These are phyloP conservation scores for Sarcophilus harrisii DNA, from an alignment of 2,797 vertebrate species.

Conservation along the genomic window DNA sequence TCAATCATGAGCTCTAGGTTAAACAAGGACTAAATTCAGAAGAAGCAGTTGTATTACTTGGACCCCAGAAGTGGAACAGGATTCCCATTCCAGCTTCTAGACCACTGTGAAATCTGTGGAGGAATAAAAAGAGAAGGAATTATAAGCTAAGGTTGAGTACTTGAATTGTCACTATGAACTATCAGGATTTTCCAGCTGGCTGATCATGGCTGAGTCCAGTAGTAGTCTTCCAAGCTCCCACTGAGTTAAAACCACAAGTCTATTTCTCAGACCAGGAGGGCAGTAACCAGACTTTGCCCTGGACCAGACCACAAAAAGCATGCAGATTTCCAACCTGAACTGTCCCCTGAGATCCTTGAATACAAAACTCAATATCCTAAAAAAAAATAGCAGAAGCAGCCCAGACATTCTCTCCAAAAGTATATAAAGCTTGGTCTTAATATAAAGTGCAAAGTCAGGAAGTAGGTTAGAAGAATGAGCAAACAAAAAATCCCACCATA, in stretches of 20 bases:
- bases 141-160: background rate
- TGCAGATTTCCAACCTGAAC: background rate
- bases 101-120: background rate
- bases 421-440: background rate
- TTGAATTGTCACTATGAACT: background rate
- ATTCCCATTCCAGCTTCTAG: background rate
- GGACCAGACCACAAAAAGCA: background rate
- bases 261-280: background rate
- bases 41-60: background rate
- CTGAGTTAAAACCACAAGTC: background rate
- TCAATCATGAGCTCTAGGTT: background rate
- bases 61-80: background rate
- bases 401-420: background rate
- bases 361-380: background rate
- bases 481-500: constrained; percentile 28
- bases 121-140: background rate
- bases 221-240: background rate
- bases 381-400: background rate
- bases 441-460: background rate
- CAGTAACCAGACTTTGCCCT: background rate
- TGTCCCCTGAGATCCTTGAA: background rate
- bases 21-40: background rate
- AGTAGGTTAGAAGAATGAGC: background rate
- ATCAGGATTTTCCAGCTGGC: background rate
- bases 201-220: background rate